These are phyloP conservation scores for Erebia palarica DNA, from an alignment of 2,888 invertebrate species.

Conservation along the genomic window DNA sequence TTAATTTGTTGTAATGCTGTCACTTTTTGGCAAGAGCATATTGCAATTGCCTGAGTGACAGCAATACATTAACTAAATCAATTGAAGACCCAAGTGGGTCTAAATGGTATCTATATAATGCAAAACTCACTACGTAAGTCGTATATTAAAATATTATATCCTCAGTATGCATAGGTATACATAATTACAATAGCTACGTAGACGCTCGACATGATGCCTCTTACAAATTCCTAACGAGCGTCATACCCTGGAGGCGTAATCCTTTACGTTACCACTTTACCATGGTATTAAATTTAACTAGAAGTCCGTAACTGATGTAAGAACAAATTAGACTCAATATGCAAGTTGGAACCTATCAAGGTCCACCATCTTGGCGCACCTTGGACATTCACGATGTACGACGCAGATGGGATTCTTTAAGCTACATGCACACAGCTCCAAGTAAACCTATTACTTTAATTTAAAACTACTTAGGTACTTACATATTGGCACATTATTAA, in stretches of 20 bases:
- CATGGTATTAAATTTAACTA: slow-evolving; percentile 60
- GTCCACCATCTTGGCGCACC: slow-evolving; percentile 12
- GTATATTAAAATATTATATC: background rate
- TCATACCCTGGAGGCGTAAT: slow-evolving; percentile 51
- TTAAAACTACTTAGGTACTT: too few relatives aligned
- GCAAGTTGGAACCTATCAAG: slow-evolving; percentile 38
- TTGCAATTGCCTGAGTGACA: too few relatives aligned
- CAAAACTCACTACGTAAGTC: background rate
- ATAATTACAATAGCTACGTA: slow-evolving; percentile 15
- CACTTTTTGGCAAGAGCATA: too few relatives aligned
- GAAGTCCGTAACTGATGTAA: slow-evolving; percentile 59
- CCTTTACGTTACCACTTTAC: slow-evolving; percentile 46
- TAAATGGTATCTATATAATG: too few relatives aligned
- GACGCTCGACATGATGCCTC: slow-evolving; percentile 38
- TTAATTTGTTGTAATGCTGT: too few relatives aligned
- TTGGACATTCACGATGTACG: slow-evolving; percentile 11
- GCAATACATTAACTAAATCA: too few relatives aligned
- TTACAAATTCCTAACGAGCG: slow-evolving; percentile 54
- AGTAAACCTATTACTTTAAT: background rate
- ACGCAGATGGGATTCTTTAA: slow-evolving; percentile 13
- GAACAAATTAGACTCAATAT: slow-evolving; percentile 49
- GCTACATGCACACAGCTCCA: background rate
- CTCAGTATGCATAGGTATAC: slow-evolving; percentile 1
- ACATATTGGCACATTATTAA: too few relatives aligned
- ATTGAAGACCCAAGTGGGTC: too few relatives aligned